These are phyloP conservation scores for Notothenia rossii DNA, from an alignment of 2,113 vertebrate genomes.

Conservation along the genomic window DNA sequence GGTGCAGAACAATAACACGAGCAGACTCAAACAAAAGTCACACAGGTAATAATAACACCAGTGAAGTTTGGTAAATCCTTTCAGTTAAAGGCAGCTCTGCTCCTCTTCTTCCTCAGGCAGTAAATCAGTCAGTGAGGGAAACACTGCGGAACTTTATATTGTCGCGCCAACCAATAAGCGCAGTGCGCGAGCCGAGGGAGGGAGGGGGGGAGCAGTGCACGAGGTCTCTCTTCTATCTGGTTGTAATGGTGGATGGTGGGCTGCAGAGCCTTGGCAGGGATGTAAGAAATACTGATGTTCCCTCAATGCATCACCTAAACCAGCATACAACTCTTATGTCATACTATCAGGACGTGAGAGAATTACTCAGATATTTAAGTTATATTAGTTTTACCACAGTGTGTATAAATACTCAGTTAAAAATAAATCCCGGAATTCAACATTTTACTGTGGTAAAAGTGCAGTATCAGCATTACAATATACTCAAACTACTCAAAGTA, in stretches of 20 bases:
- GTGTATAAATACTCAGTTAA: too few species aligned
- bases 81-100: neutral
- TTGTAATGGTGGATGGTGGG: neutral
- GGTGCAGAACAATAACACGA: conserved; percentile 31
- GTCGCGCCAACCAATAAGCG: conserved; percentile 80
- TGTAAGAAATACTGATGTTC: neutral
- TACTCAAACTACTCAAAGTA: neutral
- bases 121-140: conserved; percentile 11
- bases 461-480: neutral
- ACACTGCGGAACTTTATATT: conserved; percentile 82
- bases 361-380: neutral
- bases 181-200: conserved; percentile 23
- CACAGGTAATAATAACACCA: neutral
- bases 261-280: neutral
- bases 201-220: conserved; percentile 24
- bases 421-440: neutral
- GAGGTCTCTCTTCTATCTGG: neutral
- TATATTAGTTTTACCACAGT: too few species aligned
- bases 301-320: neutral
- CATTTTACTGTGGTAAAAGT: neutral
- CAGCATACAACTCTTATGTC: neutral
- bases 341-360: neutral
- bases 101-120: neutral
- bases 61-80: conserved; percentile 39
- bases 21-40: neutral